A percentile compares a stretch with the other conserved stretches of the same genome.
Evolutionary conservation across 2,888 invertebrate genomes (phyloP).

Genomic region (Amphimallon solstitiale): DNA sequence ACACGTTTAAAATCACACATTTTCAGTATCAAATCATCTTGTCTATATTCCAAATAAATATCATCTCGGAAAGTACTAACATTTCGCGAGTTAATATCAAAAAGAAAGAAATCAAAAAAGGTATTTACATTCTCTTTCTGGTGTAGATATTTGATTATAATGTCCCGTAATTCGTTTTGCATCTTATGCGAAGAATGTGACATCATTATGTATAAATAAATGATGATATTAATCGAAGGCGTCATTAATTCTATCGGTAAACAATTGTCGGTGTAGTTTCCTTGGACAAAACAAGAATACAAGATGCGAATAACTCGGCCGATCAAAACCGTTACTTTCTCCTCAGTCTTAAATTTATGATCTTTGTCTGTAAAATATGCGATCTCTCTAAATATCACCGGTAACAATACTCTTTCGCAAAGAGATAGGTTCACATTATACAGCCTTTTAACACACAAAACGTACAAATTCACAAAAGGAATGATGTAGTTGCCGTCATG

Average conservation of each 20-base stretch:
- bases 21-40: conserved; percentile 46
- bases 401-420: conserved; percentile 60
- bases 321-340: conserved; percentile 52
- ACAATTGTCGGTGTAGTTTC: conserved; percentile 45
- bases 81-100: conserved; percentile 49
- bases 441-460: conserved; percentile 68
- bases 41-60: conserved; percentile 50
- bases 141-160: conserved; percentile 51
- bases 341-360: conserved; percentile 52
- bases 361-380: conserved; percentile 49
- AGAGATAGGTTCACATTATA: conserved; percentile 65
- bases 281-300: conserved; percentile 52
- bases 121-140: conserved; percentile 45
- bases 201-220: conserved; percentile 61
- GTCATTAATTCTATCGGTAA: conserved; percentile 60
- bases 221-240: conserved; percentile 64
- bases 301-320: conserved; percentile 52
- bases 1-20: not conserved
- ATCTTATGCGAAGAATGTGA: conserved; percentile 51
- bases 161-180: conserved; percentile 50
- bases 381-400: conserved; percentile 51
- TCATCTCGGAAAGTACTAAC: conserved; percentile 51
- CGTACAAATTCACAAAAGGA: conserved; percentile 61
- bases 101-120: conserved; percentile 58
- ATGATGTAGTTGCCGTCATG: conserved; percentile 63